Evolutionary conservation across 2,888 invertebrate genomes (phyloP).

Genomic region (Metopia argyrocephala): DNA sequence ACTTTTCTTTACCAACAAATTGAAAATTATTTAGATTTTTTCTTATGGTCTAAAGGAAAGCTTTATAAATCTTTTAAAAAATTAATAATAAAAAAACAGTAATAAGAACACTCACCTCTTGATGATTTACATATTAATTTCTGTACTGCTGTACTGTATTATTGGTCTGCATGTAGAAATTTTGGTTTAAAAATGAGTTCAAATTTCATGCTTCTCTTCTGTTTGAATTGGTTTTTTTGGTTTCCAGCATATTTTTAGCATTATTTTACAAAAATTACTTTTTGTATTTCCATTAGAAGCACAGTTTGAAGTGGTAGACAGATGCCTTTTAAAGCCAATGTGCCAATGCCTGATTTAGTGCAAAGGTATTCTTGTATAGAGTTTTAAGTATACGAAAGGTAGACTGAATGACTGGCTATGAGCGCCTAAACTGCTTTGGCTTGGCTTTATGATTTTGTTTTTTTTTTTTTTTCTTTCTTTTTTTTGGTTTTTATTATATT

Average conservation of each 20-base stretch:
- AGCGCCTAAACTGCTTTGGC: neutral
- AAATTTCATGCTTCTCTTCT: neutral
- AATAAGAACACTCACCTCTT: neutral
- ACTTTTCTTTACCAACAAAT: neutral
- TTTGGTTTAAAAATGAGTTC: no score
- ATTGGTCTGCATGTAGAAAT: no score
- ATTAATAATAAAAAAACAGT: neutral
- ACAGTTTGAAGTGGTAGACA: neutral
- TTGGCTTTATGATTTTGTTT: no score
- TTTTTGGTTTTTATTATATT: neutral
- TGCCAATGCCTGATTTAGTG: neutral
- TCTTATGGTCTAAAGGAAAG: neutral
- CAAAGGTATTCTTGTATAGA: neutral
- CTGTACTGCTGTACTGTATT: no score
- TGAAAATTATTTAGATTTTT: neutral
- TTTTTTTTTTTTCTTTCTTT: no score
- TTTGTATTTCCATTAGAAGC: conserved; percentile 28
- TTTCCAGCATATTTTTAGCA: conserved; percentile 38
- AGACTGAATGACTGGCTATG: neutral
- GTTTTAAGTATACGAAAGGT: neutral
- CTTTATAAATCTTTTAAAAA: neutral
- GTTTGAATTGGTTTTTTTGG: conserved; percentile 24
- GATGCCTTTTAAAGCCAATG: neutral
- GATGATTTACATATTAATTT: conserved; percentile 43
- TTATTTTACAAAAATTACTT: conserved; percentile 44